Conservation (phyloP, 2,888 invertebrate genomes). For the Mythimna lalbum region DNA sequence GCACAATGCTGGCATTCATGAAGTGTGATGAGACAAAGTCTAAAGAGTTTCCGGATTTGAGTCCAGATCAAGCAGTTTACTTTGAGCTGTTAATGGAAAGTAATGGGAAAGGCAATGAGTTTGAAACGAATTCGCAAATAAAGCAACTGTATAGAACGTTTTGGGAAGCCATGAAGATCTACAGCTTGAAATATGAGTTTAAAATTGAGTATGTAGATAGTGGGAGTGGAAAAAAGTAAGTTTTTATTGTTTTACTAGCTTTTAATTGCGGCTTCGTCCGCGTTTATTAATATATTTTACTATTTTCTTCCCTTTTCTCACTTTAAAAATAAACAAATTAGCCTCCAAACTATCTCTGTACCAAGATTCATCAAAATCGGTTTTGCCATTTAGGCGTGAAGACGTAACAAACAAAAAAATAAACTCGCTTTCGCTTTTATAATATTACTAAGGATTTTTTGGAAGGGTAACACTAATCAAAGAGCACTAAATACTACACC, state of each 20-base stretch:
- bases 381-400: too few relatives aligned
- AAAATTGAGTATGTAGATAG: conserved; percentile 1
- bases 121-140: conserved; percentile 50
- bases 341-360: too few relatives aligned
- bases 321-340: too few relatives aligned
- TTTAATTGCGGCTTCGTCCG: too few relatives aligned
- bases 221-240: conserved; percentile 32
- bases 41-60: conserved; percentile 70
- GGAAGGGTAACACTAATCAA: too few relatives aligned
- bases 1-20: conserved; percentile 71
- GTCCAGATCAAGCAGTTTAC: conserved; percentile 61
- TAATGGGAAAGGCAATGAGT: conserved; percentile 25
- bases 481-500: too few relatives aligned
- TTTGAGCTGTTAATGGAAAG: conserved; percentile 37
- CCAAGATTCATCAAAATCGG: too few relatives aligned
- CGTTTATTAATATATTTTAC: too few relatives aligned
- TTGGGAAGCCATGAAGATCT: conserved; percentile 67
- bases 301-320: too few relatives aligned
- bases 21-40: conserved; percentile 62
- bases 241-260: background rate
- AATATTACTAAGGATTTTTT: too few relatives aligned
- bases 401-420: too few relatives aligned
- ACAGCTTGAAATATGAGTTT: conserved; percentile 55
- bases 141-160: conserved; percentile 67
- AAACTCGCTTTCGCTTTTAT: too few relatives aligned